Conservation (phyloP, 2,797 vertebrate species). For the Alosa sapidissima region DNA sequence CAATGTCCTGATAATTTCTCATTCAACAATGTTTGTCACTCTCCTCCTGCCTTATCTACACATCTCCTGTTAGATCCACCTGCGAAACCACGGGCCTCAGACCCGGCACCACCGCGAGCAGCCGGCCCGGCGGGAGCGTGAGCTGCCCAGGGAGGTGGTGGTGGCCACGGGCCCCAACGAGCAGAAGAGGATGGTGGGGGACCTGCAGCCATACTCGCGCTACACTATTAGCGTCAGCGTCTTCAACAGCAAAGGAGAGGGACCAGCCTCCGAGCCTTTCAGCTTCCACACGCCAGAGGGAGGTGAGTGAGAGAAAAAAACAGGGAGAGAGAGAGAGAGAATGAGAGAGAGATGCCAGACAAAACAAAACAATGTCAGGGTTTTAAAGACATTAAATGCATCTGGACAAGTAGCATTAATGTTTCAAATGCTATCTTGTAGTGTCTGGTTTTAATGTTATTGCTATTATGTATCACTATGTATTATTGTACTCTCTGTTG, state of each 20-base stretch:
- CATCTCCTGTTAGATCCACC: slow-evolving; percentile 62
- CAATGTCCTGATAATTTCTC: not conserved
- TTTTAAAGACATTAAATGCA: not conserved
- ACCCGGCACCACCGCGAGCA: slow-evolving; percentile 58
- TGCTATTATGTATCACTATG: not conserved
- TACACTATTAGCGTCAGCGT: slow-evolving; percentile 75
- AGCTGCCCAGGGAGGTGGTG: slow-evolving; percentile 44
- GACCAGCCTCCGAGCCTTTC: slow-evolving; percentile 70
- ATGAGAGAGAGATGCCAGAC: not conserved
- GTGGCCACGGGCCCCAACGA: slow-evolving; percentile 62
- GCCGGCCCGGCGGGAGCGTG: not conserved
- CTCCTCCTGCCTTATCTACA: not conserved
- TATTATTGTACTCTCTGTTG: not conserved
- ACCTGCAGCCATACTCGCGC: slow-evolving; percentile 79
- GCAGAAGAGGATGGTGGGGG: slow-evolving; percentile 65
- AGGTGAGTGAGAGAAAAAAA: slow-evolving; percentile 71
- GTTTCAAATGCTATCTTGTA: not conserved
- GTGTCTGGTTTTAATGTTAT: not conserved
- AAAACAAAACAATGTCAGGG: not conserved
- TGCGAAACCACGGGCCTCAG: slow-evolving; percentile 61
- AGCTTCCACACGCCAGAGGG: slow-evolving; percentile 79
- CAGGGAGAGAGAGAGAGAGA: not conserved
- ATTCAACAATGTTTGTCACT: not conserved
- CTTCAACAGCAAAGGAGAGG: slow-evolving; percentile 83
- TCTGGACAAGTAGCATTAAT: not conserved